A percentile compares a stretch with the other conserved stretches of the same genome.
Conservation (phyloP, 1,140 invertebrate species). For the Chionoecetes opilio region DNA sequence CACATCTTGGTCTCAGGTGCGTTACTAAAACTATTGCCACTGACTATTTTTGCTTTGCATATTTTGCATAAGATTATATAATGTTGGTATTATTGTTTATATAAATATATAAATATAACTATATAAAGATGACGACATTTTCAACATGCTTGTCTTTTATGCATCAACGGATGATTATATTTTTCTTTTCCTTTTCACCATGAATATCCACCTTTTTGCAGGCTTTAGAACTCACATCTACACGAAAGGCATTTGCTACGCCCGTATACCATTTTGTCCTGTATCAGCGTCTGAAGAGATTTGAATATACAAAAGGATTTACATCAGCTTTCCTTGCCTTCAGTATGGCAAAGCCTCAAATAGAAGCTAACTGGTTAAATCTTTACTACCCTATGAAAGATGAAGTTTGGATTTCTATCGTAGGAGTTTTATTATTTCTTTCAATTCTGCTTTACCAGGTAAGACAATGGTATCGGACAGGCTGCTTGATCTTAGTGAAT, state of each 20-base stretch:
- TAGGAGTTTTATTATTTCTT: no score
- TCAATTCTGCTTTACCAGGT: no score
- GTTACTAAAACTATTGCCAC: no score
- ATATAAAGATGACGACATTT: background rate
- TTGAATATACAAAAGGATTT: background rate
- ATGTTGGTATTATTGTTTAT: no score
- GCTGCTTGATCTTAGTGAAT: no score
- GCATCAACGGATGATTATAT: background rate
- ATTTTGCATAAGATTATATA: no score
- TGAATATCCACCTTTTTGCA: no score
- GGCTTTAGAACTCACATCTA: background rate
- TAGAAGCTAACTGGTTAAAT: background rate
- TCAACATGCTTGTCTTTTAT: no score
- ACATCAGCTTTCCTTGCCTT: slow-evolving; percentile 12
- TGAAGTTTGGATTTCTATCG: background rate
- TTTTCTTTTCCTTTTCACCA: background rate
- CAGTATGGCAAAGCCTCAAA: background rate
- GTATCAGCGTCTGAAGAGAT: background rate
- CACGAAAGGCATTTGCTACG: background rate
- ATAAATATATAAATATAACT: background rate
- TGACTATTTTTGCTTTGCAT: no score
- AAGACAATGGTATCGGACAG: no score
- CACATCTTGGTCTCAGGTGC: no score
- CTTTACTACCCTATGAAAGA: background rate
- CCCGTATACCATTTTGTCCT: background rate